Evolutionary conservation across 2,797 vertebrate genomes (phyloP).

Genomic region (Sebastes diaconus): DNA sequence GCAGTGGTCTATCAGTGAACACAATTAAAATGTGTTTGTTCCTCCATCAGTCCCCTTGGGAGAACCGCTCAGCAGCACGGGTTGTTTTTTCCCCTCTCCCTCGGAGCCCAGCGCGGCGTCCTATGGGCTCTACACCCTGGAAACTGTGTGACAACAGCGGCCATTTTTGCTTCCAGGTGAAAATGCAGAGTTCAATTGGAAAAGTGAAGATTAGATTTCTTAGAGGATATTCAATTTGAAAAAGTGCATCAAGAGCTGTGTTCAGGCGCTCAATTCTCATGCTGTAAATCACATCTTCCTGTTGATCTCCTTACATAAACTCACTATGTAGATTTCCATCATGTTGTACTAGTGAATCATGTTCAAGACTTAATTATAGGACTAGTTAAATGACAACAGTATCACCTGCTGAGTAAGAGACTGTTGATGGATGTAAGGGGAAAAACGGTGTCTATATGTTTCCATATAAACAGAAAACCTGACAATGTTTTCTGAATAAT

Average conservation of each 20-base stretch:
- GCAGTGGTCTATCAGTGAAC: slow-evolving; percentile 40
- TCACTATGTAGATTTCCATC: neutral
- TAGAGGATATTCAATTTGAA: neutral
- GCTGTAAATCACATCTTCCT: neutral
- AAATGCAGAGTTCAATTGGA: slow-evolving; percentile 10
- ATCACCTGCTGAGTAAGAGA: neutral
- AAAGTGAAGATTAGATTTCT: neutral
- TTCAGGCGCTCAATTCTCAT: neutral
- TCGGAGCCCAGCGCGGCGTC: slow-evolving; percentile 57
- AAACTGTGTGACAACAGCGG: slow-evolving; percentile 75
- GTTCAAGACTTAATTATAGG: neutral
- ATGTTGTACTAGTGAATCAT: neutral
- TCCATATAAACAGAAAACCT: neutral
- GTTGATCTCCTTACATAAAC: neutral
- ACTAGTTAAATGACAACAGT: neutral
- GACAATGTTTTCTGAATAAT: neutral
- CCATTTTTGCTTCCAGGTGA: slow-evolving; percentile 40
- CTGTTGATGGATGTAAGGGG: no score
- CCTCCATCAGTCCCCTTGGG: slow-evolving; percentile 58
- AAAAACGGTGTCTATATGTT: neutral
- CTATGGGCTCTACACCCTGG: slow-evolving; percentile 72
- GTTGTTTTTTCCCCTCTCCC: slow-evolving; percentile 78
- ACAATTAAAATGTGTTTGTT: slow-evolving; percentile 88
- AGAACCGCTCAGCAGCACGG: slow-evolving; percentile 46
- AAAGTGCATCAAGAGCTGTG: neutral